Evolutionary conservation across 2,797 vertebrate species (phyloP), one percentile per base, ranked within the genome.

Genomic region (Craterocephalus amniculus): DNA sequence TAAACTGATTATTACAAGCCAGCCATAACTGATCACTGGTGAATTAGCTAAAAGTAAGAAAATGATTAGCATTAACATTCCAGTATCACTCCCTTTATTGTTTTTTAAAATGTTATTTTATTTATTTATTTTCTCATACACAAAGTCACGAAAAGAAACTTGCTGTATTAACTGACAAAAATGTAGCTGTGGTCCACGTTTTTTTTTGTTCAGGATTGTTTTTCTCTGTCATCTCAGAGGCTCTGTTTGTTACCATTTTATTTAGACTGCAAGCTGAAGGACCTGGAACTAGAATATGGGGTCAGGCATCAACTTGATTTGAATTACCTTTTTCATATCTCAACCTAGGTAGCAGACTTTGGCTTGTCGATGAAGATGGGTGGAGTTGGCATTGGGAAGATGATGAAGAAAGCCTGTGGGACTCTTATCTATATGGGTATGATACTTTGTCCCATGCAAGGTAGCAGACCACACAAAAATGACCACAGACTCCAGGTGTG

Each of bases 391-490:
- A 94, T 93, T 79, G 93, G 94, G 72, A 94, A 91, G 85, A 95
- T 95, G 91, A 84, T 97, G 80, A 95, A 93, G 78, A 88, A 94
- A 36, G 92, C 94, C 12, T 97, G 96, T 79, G 96, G 96, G 68
- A 97, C 96, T 12, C 95, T 95, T n/a, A 94, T 91, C 72, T 96
- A 97, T 71, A 97, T 97, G 96, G 96, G 96, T 97, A 93, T 85
- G 91, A 81, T 63, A 70, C 58, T 52, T 65, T 69, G 32, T 72
- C 48, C 20, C 76, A 49, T 58, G 60, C 35, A 63, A 72, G 67
- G 5, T 36, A 65, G 35, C 29, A 54, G 51, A 38, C 62, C 54
- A 76, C 63, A 74, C 38, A 16, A 18, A 57, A 36, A 62, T 69
- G 52, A 83, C 68, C 29, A 66, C 20, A 34, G 49, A 31, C 20